Evolutionary conservation across 2,888 invertebrate species (phyloP).

Genomic region (Diaphora mendica): DNA sequence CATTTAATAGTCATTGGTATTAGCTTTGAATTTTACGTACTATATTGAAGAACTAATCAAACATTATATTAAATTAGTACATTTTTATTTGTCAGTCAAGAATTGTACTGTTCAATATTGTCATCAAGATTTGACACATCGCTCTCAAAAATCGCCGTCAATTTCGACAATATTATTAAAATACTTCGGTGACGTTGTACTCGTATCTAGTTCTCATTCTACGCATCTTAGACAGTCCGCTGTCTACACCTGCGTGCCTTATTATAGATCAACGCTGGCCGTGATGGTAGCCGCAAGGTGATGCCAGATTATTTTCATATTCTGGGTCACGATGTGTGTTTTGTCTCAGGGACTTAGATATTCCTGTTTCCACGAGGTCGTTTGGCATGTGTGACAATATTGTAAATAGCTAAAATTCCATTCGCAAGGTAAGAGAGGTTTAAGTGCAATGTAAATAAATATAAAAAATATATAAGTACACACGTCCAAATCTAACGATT

Average conservation of each 20-base stretch:
- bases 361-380: constrained; percentile 62
- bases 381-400: constrained; percentile 53
- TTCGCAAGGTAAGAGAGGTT: constrained; percentile 24
- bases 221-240: constrained; percentile 63
- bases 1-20: constrained; percentile 42
- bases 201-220: constrained; percentile 59
- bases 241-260: constrained; percentile 80
- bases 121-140: constrained; percentile 29
- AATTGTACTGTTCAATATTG: constrained; percentile 10
- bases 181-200: constrained; percentile 43
- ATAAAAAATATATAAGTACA: not conserved
- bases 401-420: constrained; percentile 45
- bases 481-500: not conserved
- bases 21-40: constrained; percentile 48
- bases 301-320: constrained; percentile 83
- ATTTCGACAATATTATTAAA: constrained; percentile 59
- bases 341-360: constrained; percentile 79
- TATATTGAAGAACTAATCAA: constrained; percentile 9
- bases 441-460: not conserved
- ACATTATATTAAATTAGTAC: not conserved
- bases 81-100: not conserved
- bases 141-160: constrained; percentile 58
- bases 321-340: constrained; percentile 79
- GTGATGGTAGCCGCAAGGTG: constrained; percentile 78
- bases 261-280: constrained; percentile 78